Conservation (phyloP, 1,140 invertebrate species). For the Pteromalus puparum region DNA sequence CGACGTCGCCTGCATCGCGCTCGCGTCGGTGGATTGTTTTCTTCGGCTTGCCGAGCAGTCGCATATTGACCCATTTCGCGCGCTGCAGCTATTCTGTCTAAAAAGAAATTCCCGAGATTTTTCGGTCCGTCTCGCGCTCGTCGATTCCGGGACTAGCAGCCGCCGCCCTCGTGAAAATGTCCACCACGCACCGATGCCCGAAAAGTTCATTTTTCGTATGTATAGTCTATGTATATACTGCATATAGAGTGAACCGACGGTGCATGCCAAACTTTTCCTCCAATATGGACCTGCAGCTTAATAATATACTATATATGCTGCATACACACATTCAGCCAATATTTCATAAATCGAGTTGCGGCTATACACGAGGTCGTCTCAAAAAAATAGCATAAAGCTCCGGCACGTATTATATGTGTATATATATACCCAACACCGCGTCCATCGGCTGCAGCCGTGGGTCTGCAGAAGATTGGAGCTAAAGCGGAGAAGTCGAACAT, state of each 20-base stretch:
- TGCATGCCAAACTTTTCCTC: not conserved
- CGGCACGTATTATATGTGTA: not conserved
- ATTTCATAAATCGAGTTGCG: not conserved
- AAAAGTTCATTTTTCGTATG: slow-evolving; percentile 20
- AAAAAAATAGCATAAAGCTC: not conserved
- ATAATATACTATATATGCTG: not conserved
- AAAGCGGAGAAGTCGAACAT: not conserved
- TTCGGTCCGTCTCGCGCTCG: not conserved
- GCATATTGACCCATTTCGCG: slow-evolving; percentile 15
- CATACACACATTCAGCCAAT: not conserved
- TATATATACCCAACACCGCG: not conserved
- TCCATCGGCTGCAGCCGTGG: not conserved
- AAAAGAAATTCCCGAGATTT: slow-evolving; percentile 17
- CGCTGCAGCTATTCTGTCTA: not conserved
- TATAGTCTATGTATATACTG: not conserved
- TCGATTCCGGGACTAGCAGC: not conserved
- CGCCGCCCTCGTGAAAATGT: not conserved
- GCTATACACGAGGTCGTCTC: not conserved
- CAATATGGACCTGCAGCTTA: not conserved
- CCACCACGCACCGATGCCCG: not conserved
- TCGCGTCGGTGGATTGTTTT: not conserved
- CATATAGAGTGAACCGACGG: not conserved
- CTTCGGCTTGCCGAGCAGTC: not conserved
- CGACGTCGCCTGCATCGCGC: not conserved
- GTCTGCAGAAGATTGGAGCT: not conserved